Conservation (phyloP, 2,113 vertebrate species). For the Macaca fascicularis region DNA sequence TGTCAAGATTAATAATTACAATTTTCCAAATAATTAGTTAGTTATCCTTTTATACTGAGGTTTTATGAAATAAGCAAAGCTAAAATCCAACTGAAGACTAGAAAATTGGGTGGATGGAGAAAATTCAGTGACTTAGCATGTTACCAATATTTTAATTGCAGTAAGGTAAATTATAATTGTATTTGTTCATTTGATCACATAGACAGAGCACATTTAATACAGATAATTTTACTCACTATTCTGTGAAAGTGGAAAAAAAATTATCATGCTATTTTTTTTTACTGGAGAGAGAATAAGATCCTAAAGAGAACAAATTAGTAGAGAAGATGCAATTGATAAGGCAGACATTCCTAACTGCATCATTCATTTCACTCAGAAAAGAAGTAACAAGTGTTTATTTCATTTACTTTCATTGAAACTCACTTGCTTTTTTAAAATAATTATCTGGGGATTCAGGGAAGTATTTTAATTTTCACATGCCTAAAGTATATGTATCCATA, state of each 20-base stretch:
- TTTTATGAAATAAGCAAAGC: not conserved
- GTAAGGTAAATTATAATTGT: not conserved
- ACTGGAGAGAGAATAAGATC: not conserved
- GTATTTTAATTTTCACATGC: not conserved
- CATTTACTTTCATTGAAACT: not conserved
- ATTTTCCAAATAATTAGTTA: not conserved
- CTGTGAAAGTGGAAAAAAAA: not conserved
- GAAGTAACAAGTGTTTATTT: not conserved
- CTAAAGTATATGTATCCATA: not conserved
- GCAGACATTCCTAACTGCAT: not conserved
- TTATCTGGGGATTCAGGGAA: not conserved
- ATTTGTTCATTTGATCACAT: not conserved
- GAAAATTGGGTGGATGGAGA: not conserved
- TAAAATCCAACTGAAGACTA: not conserved
- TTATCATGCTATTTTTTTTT: not conserved
- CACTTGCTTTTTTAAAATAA: not conserved
- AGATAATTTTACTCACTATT: not conserved
- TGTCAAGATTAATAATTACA: not conserved
- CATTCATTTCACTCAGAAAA: not conserved
- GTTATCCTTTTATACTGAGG: not conserved
- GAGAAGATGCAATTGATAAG: not conserved
- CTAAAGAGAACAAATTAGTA: not conserved
- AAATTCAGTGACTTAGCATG: not conserved
- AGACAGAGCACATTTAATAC: not conserved
- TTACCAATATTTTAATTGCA: not conserved